A percentile compares a stretch with the other conserved stretches of the same genome.
phyloP scores from a whole-genome alignment of 2,113 vertebrate genomes.

The Heterocephalus glaber region DNA sequence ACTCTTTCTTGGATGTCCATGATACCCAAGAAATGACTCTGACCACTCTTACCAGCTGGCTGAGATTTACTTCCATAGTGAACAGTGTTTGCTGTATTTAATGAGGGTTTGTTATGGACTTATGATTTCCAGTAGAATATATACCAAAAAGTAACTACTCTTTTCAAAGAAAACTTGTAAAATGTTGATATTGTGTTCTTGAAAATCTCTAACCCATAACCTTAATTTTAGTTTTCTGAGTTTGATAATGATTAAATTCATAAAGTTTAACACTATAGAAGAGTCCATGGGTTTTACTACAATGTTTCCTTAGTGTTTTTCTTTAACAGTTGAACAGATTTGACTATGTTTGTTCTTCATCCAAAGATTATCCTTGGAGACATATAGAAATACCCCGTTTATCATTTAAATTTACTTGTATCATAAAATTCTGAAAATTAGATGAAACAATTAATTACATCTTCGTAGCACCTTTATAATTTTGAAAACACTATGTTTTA shows the following conservation, averaged over 20 bases:
- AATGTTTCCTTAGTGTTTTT: conserved; percentile 10
- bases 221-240: background rate
- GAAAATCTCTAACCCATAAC: background rate
- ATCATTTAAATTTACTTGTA: conserved; percentile 12
- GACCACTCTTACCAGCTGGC: accelerated
- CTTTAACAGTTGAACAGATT: conserved; percentile 6
- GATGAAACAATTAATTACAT: background rate
- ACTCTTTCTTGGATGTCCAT: background rate
- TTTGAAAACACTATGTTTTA: background rate
- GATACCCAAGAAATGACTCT: background rate
- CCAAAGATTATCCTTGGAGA: background rate
- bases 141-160: background rate
- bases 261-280: conserved; percentile 23
- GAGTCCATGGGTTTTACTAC: background rate
- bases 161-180: background rate
- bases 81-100: background rate
- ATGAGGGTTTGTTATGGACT: background rate
- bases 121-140: background rate
- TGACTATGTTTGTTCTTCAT: background rate
- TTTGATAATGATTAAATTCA: background rate
- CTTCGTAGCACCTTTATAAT: background rate
- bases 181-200: background rate
- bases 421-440: conserved; percentile 38
- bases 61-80: background rate
- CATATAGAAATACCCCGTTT: background rate